Base-by-base conservation (phyloP, 2,888 invertebrate genomes). In the Drosophila tripunctata region DNA sequence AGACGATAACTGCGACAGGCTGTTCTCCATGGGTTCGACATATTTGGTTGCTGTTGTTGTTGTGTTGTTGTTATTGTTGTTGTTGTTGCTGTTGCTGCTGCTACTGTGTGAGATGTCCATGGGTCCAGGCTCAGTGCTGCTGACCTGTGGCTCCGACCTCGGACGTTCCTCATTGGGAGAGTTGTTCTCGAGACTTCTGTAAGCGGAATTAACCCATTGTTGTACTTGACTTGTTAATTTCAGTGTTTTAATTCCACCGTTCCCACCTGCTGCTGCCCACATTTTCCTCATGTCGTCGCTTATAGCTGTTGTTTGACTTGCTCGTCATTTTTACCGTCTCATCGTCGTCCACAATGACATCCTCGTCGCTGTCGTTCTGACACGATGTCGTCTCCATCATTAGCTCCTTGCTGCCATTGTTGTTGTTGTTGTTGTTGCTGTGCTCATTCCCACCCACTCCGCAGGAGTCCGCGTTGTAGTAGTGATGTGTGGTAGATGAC, bases 61-160 rank as follows among this genome's bases (percentile, higher is more conserved):
- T 5, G 93, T 78, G 93, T 91, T 77, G 90, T 92, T 58, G 90
- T 92, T 70, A 21, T 93, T 79, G 93, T 91, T 77, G 90, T 92
- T 60, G 91, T 92, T 70, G 41, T 78, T 86, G 33, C 74, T 77
- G 43, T 75, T 88, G 27, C 78, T 88, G 47, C 83, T 88, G 45
- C 80, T 88, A 41, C 71, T 87, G 30, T 83, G 74, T n/a, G 89
- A 58, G 44, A 89, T 81, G 31, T 90, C 90, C 67, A 89, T 87
- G 62, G 81, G 83, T 10, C 86, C 88, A 7, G 89, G 89, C 40
- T 91, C 91, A 15, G 91, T 90, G 61, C 91, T 91, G 71, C 90
- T 90, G 36, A 91, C 91, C 75, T 91, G 91, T 3, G 91, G 90
- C 70, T 91, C 91, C 3, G 91, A 91, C 8, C 91, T 86, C 27